Conservation (phyloP, 2,888 invertebrate genomes). For the Anthoptus insignis region DNA sequence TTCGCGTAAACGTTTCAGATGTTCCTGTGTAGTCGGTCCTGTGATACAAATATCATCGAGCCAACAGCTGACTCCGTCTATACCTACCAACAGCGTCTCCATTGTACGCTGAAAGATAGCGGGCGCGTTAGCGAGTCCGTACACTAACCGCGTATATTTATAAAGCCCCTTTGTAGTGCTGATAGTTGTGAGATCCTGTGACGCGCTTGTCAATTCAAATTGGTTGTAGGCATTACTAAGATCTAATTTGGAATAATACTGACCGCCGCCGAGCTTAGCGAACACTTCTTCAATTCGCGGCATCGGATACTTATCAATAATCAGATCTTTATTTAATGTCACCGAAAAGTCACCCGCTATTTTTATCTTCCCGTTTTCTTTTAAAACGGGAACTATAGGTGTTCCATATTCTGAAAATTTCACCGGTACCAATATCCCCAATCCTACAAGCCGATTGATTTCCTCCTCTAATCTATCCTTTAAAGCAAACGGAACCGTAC, state of each 20-base stretch:
- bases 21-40: slow-evolving; percentile 26
- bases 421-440: slow-evolving; percentile 19
- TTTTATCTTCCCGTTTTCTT: slow-evolving; percentile 39
- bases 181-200: slow-evolving; percentile 42
- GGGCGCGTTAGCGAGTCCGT: slow-evolving; percentile 42
- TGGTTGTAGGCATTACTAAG: slow-evolving; percentile 44
- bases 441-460: slow-evolving; percentile 16
- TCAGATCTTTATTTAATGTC: slow-evolving; percentile 48
- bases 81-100: slow-evolving; percentile 38
- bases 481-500: slow-evolving; percentile 36
- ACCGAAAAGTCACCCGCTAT: slow-evolving; percentile 50
- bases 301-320: slow-evolving; percentile 44
- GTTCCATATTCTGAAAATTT: slow-evolving; percentile 28
- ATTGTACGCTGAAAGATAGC: slow-evolving; percentile 45
- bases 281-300: slow-evolving; percentile 17
- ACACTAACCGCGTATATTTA: slow-evolving; percentile 44
- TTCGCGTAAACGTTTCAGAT: slow-evolving; percentile 24
- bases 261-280: slow-evolving; percentile 31
- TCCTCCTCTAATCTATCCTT: slow-evolving; percentile 34
- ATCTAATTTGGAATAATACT: slow-evolving; percentile 40
- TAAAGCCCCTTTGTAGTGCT: slow-evolving; percentile 42
- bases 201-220: slow-evolving; percentile 29
- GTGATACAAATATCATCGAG: slow-evolving; percentile 41
- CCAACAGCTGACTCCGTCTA: slow-evolving; percentile 42
- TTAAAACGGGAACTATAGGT: slow-evolving; percentile 28